phyloP scores from a whole-genome alignment of 2,113 vertebrate species.

The Panurus biarmicus region DNA sequence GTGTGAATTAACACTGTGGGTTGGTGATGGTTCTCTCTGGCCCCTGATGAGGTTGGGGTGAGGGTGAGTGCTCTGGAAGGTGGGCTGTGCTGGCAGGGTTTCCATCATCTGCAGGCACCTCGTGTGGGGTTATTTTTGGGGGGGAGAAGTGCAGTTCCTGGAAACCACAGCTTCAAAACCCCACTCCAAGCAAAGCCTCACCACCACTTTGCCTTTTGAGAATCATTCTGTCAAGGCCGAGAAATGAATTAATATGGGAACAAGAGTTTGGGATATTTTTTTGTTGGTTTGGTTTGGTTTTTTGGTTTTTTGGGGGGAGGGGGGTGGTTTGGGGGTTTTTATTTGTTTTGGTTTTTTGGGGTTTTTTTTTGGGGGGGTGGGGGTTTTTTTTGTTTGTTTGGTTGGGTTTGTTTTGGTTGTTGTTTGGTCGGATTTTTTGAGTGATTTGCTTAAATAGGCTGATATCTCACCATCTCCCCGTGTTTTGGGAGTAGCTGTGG shows the following conservation, averaged over 20 bases:
- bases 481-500: background rate
- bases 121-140: background rate
- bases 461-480: background rate
- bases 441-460: background rate
- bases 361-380: no score
- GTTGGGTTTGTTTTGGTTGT: no score
- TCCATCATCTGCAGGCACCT: no score
- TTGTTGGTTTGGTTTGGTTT: background rate
- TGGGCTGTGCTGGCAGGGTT: background rate
- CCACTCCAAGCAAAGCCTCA: background rate
- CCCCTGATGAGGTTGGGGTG: background rate
- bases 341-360: no score
- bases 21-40: background rate
- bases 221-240: background rate
- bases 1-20: rapidly evolving
- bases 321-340: no score
- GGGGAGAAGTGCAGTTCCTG: background rate
- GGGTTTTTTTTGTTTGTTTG: no score
- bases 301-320: no score
- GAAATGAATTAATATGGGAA: background rate
- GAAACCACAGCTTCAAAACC: background rate
- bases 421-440: no score
- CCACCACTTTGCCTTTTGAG: background rate
- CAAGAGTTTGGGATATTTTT: background rate
- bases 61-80: background rate